These are phyloP conservation scores for Troilus luridus DNA, from an alignment of 2,888 invertebrate genomes.

Conservation along the genomic window DNA sequence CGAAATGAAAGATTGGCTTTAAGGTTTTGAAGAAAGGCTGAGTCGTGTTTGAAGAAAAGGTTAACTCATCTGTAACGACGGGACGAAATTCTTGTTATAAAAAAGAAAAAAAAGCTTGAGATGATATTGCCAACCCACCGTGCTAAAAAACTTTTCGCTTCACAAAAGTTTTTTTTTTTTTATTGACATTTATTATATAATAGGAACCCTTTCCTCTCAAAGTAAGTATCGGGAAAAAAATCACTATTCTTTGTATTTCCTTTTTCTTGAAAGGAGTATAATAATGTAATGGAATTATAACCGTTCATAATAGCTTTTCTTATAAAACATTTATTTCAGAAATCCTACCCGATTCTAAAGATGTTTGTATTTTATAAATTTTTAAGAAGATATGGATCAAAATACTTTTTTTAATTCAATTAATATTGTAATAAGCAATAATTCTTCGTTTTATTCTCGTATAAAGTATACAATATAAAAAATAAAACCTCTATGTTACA, in stretches of 20 bases:
- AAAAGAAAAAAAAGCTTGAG: not conserved
- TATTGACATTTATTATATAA: not conserved
- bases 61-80: constrained; percentile 17
- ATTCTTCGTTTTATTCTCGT: too few relatives aligned
- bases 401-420: too few relatives aligned
- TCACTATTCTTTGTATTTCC: not conserved
- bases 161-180: not conserved
- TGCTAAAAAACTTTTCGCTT: not conserved
- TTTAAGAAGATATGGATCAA: too few relatives aligned
- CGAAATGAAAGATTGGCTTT: constrained; percentile 37
- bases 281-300: too few relatives aligned
- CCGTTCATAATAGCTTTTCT: too few relatives aligned
- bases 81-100: not conserved
- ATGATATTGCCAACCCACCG: not conserved
- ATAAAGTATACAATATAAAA: too few relatives aligned
- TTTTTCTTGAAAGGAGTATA: not conserved
- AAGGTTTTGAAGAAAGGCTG: constrained; percentile 14
- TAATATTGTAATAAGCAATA: too few relatives aligned
- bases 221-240: not conserved
- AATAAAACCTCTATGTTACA: too few relatives aligned
- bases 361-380: too few relatives aligned
- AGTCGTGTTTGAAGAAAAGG: constrained; percentile 13
- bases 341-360: too few relatives aligned
- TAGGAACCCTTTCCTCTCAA: not conserved
- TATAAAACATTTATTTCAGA: too few relatives aligned